Percentiles rank a stretch among this genome's conserved stretches.
Evolutionary conservation across 2,888 invertebrate genomes (phyloP).

Genomic region (Pegoplata infirma): DNA sequence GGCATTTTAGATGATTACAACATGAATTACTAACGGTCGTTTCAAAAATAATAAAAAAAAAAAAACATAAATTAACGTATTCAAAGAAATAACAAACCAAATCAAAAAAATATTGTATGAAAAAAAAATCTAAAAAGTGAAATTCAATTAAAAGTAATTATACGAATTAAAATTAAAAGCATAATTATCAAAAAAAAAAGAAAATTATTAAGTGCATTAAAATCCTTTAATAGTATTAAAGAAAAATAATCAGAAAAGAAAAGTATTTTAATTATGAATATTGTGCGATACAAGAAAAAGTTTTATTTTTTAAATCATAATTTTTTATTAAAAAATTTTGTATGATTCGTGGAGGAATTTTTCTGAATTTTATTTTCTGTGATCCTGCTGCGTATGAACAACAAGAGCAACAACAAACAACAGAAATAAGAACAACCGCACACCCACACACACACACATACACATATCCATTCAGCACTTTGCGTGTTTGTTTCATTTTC

Average conservation of each 20-base stretch:
- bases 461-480: not conserved
- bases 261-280: not conserved
- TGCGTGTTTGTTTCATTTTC: constrained; percentile 41
- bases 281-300: not conserved
- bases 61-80: constrained; percentile 37
- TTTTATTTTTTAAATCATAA: not conserved
- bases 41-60: constrained; percentile 10
- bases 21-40: not conserved
- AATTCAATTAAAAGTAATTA: constrained; percentile 26
- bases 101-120: not conserved
- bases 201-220: constrained; percentile 1
- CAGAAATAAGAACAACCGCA: constrained; percentile 24
- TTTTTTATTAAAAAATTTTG: not conserved
- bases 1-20: constrained; percentile 41
- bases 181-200: too few relatives aligned
- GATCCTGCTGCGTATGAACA: constrained; percentile 37
- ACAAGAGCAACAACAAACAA: constrained; percentile 18
- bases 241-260: not conserved
- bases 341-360: constrained; percentile 20
- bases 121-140: constrained; percentile 1
- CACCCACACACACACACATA: too few relatives aligned
- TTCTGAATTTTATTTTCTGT: constrained; percentile 15
- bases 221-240: not conserved
- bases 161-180: constrained; percentile 2
- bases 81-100: constrained; percentile 23